Evolutionary conservation across 2,113 vertebrate species (phyloP).

Genomic region (Crotalus horridus): DNA sequence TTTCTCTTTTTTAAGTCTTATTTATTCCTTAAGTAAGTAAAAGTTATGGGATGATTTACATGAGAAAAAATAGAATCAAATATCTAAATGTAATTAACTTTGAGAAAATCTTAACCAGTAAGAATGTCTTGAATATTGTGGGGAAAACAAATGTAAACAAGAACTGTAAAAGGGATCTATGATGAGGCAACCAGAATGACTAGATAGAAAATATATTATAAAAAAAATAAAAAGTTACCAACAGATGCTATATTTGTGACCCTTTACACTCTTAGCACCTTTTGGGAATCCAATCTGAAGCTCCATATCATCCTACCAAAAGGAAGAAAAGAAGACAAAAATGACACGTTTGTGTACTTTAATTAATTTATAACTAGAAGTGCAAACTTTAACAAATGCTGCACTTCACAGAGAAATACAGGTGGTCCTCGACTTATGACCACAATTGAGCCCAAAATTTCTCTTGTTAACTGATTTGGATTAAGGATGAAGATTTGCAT

Average conservation of each 20-base stretch:
- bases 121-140: too few species aligned
- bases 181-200: too few species aligned
- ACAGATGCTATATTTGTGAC: background rate
- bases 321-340: background rate
- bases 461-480: background rate
- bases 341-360: background rate
- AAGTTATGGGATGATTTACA: too few species aligned
- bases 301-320: background rate
- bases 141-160: too few species aligned
- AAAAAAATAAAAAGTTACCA: background rate
- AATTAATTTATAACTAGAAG: background rate
- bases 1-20: too few species aligned
- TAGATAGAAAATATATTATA: too few species aligned
- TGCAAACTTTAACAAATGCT: background rate
- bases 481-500: background rate
- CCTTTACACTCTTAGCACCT: background rate
- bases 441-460: background rate
- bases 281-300: background rate
- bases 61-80: too few species aligned
- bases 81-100: too few species aligned
- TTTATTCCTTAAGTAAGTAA: too few species aligned
- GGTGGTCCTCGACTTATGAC: background rate
- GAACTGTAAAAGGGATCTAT: too few species aligned
- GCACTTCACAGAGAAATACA: background rate
- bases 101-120: too few species aligned